Evolutionary conservation across 2,888 invertebrate genomes (phyloP).

Genomic region (Rhyacophila evoluta): DNA sequence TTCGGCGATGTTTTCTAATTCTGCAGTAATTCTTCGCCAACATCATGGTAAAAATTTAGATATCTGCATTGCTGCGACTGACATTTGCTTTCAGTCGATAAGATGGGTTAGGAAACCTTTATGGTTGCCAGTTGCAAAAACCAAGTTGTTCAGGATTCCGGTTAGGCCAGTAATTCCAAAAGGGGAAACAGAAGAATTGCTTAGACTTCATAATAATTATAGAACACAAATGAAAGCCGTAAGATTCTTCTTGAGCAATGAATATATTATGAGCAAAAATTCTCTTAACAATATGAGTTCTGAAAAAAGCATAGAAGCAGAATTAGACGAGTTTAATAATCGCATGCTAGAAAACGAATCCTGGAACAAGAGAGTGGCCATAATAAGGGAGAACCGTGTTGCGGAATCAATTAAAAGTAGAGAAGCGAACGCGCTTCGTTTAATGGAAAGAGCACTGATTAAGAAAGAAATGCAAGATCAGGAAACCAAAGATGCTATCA

Average conservation of each 20-base stretch:
- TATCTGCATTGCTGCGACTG: background rate
- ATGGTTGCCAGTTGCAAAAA: slow-evolving; percentile 84
- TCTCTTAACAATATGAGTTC: slow-evolving; percentile 69
- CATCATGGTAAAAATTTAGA: background rate
- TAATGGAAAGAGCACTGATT: slow-evolving; percentile 63
- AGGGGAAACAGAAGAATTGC: slow-evolving; percentile 76
- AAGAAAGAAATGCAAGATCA: slow-evolving; percentile 60
- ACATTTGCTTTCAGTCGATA: slow-evolving; percentile 59
- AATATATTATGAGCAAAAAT: slow-evolving; percentile 66
- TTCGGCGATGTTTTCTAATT: background rate
- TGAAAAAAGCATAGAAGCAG: slow-evolving; percentile 69
- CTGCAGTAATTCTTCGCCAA: background rate
- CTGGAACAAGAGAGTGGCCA: slow-evolving; percentile 78
- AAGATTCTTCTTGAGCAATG: slow-evolving; percentile 68
- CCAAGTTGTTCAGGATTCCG: slow-evolving; percentile 81
- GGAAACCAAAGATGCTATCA: slow-evolving; percentile 68
- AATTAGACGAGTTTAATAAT: slow-evolving; percentile 74
- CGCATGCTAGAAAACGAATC: slow-evolving; percentile 74
- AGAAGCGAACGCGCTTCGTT: slow-evolving; percentile 65
- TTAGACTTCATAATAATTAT: slow-evolving; percentile 79
- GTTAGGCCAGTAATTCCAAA: slow-evolving; percentile 69
- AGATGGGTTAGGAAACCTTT: slow-evolving; percentile 80
- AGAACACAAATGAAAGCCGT: slow-evolving; percentile 73
- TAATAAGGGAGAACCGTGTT: slow-evolving; percentile 71
- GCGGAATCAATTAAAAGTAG: slow-evolving; percentile 65